Evolutionary conservation across 2,888 invertebrate genomes (phyloP), one percentile per base, ranked within the genome.

Genomic region (Hypomecis atomaria): DNA sequence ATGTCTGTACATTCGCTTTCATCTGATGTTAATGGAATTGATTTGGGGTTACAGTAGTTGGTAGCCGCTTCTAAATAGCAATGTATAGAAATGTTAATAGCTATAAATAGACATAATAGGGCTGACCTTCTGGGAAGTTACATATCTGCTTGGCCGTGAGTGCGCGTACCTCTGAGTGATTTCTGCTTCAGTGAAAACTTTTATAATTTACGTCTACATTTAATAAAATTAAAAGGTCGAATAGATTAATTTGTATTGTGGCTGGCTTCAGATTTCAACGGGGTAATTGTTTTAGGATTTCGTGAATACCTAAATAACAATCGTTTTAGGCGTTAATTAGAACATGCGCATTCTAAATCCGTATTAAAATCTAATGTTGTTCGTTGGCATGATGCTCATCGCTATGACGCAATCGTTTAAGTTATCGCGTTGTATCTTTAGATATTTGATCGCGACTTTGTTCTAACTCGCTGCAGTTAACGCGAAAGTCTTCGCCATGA

Each of bases 261-360:
- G 13, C 6, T 11, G 54, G 13, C 6, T 10, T 58, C 44, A 37
- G 55, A 45, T 64, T 55, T 59, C 50, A 45, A 23, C 40, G 45
- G 13, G 49, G n/a, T 40, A 64, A 64, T 49, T 59, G 40, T 44
- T 55, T 43, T 7, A 13, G 37, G 53, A 44, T 59, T 64, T 45
- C 43, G 40, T 33, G 37, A 52, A 52, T 57, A 49, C 38, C 40
- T 52, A n/a, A 44, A 38, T 10, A 50, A 49, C 33, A 42, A 56
- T 11, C 37, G 13, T 49, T 37, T 50, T 56, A 38, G 13, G 49
- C 44, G 7, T 58, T 54, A 54, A 44, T 47, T 50, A 23, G 54
- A 53, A 61, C 58, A 78, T 83, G 85, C 87, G 88, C 89, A 87
- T 87, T 88, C 83, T 86, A 81, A 82, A 74, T 85, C 82, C 84